Evolutionary conservation across 2,888 invertebrate species (phyloP), one percentile per base, ranked within the genome.

Genomic region (Philaethria dido): DNA sequence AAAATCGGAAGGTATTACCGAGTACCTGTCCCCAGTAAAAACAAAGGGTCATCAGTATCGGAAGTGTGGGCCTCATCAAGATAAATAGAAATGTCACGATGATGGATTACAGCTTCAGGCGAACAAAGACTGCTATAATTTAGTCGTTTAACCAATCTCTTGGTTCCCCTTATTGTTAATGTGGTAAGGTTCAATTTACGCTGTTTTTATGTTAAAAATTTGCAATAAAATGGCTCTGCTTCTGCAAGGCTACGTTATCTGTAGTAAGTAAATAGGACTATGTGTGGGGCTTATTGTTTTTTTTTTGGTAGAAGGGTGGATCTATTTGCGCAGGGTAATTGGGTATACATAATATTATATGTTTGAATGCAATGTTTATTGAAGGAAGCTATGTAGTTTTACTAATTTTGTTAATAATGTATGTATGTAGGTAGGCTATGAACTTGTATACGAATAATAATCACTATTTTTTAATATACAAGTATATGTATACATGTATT

Each of bases 81-180:
- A 91, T 91, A 90, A 91, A 90, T 90, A 90, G 88, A 89, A 89
- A 86, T 78, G 89, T 88, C 89, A 86, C 83, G 77, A 86, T 92
- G 91, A 92, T 91, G 85, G 90, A 92, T 92, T 83, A 85, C 82
- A 78, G 79, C 80, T 84, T 78, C 79, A 78, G 79, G 83, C 80
- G 69, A 69, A 70, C 76, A 78, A 75, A 77, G 72, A 71, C 77
- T 77, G 73, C 74, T 77, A 75, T 78, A 75, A 78, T 76, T 78
- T 78, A 74, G 72, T 74, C 71, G 73, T 73, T 75, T 77, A 72
- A 76, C 73, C 73, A 68, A 72, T 44, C 50, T 48, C 25, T 59
- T 69, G 66, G 42, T 55, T 59, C 60, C 60, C 72, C 73, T 74
- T 84, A 79, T 65, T 39, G 0, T 14, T 16, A 22, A 47, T 2